Percentiles rank a stretch among this genome's conserved stretches.
Evolutionary conservation across 2,888 invertebrate genomes (phyloP).

Genomic region (Caradrina kadenii): DNA sequence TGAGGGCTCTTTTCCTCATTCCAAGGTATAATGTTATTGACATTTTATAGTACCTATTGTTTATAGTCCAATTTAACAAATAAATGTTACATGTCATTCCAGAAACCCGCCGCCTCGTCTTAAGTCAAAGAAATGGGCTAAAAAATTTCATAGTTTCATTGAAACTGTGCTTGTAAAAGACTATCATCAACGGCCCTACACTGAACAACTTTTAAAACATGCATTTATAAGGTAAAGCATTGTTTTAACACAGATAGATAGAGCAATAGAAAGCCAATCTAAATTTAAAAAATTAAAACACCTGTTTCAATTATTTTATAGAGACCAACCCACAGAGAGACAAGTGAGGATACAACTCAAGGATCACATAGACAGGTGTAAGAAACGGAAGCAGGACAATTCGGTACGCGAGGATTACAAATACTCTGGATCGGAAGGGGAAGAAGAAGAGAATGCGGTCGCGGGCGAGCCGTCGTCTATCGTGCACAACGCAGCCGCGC

Average conservation of each 20-base stretch:
- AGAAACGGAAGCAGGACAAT: constrained; percentile 98
- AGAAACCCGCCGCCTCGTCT: constrained; percentile 99
- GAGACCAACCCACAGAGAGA: constrained; percentile 99
- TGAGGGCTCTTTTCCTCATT: constrained; percentile 99
- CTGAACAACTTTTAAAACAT: constrained; percentile 99
- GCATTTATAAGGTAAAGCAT: constrained; percentile 94
- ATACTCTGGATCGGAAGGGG: constrained; percentile 99
- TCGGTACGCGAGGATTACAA: constrained; percentile 93
- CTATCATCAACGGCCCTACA: constrained; percentile 99
- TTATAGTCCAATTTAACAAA: background rate
- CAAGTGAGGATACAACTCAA: constrained; percentile 99
- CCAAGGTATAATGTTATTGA: constrained; percentile 90
- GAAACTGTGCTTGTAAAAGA: constrained; percentile 99
- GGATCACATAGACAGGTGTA: constrained; percentile 99
- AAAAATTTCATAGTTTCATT: constrained; percentile 99
- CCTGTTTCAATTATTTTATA: constrained; percentile 60
- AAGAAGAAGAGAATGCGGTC: constrained; percentile 97
- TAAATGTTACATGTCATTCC: constrained; percentile 53
- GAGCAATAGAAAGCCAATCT: background rate
- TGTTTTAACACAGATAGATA: background rate
- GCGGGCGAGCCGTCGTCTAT: constrained; percentile 99
- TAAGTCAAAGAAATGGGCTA: constrained; percentile 99
- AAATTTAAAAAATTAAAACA: background rate
- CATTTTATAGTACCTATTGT: background rate
- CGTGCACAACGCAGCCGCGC: constrained; percentile 94